A percentile compares a stretch with the other conserved stretches of the same genome.
phyloP scores from a whole-genome alignment of 2,888 invertebrate species.

The Agonopterix arenella region DNA sequence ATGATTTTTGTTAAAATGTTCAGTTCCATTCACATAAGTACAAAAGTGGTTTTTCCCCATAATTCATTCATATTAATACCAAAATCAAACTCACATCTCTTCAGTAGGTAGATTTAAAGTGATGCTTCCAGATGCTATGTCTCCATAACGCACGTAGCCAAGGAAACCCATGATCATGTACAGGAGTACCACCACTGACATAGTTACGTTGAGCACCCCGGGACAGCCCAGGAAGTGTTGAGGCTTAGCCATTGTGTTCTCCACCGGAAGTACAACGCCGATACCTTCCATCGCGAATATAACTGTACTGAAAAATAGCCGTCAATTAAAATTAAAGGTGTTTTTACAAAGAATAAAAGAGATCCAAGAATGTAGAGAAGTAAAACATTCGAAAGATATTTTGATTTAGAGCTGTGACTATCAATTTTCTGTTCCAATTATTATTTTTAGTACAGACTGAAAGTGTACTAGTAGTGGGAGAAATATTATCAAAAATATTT shows the following conservation, averaged over 20 bases:
- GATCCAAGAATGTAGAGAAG: too few species aligned
- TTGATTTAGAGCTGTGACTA: too few species aligned
- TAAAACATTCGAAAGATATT: too few species aligned
- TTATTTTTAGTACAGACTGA: too few species aligned
- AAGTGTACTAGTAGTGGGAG: too few species aligned
- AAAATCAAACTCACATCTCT: conserved; percentile 78
- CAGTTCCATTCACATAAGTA: too few species aligned
- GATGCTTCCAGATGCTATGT: conserved; percentile 82
- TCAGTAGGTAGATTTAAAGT: conserved; percentile 87
- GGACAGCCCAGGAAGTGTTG: conserved; percentile 87
- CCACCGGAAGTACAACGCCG: conserved; percentile 93
- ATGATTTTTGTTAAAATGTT: too few species aligned
- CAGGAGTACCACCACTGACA: conserved; percentile 87
- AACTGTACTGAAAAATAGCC: conserved; percentile 83
- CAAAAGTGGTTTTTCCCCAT: too few species aligned
- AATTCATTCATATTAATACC: background rate
- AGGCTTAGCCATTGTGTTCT: conserved; percentile 92
- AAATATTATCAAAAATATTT: too few species aligned
- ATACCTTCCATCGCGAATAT: conserved; percentile 99
- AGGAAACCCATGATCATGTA: conserved; percentile 92
- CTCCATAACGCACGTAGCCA: conserved; percentile 91
- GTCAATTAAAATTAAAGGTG: background rate
- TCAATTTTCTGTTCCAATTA: too few species aligned
- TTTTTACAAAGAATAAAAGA: too few species aligned
- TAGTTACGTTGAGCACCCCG: conserved; percentile 92